Evolutionary conservation across 2,113 vertebrate species (phyloP), one percentile per base, ranked within the genome.

Genomic region (Gnathonemus echidnorhynchus): DNA sequence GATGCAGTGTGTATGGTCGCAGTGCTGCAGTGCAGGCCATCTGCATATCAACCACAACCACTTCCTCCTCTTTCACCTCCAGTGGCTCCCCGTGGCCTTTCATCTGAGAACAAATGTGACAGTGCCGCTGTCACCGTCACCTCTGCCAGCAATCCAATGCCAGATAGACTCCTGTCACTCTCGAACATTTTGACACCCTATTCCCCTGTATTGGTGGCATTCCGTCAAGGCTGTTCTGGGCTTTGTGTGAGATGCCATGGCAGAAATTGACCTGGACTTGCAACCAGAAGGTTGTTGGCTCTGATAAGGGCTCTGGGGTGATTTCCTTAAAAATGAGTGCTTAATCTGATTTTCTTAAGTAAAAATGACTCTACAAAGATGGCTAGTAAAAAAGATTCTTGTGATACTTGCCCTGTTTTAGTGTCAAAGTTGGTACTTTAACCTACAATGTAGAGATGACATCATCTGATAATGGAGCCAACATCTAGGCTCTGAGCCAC

Each of bases 401-500:
- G 31, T 17, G 15, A 42, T 80, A 42, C 11, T 42, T 17, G 31
- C 15, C 70, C 13, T 35, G 5, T 77, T 42, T 42, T 42, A 19
- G 39, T 10, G 0, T 4, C 9, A 48, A 48, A 48, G 83, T 11
- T 46, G 21, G 91, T 93, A 89, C 92, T 93, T 93, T 93, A 88
- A 92, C 85, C 77, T 11, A 88, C 77, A 91, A 92, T 93, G 93
- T 94, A 92, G 93, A 90, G 89, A 93, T 95, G 94, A 95, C 94
- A 94, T 96, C 94, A 96, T 95, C 93, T 93, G 92, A 94, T 94
- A 93, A 94, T 94, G 35, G 31, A 35, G 45, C 77, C 27, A 17
- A 90, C 91, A 90, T 91, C 89, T 89, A 93, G 94, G 95, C 94
- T 62, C 90, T 17, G 90, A 94, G 95, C 95, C 94, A 96, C 92